These are phyloP conservation scores for Nomada hirtipes DNA, from an alignment of 2,888 invertebrate species.

Conservation along the genomic window DNA sequence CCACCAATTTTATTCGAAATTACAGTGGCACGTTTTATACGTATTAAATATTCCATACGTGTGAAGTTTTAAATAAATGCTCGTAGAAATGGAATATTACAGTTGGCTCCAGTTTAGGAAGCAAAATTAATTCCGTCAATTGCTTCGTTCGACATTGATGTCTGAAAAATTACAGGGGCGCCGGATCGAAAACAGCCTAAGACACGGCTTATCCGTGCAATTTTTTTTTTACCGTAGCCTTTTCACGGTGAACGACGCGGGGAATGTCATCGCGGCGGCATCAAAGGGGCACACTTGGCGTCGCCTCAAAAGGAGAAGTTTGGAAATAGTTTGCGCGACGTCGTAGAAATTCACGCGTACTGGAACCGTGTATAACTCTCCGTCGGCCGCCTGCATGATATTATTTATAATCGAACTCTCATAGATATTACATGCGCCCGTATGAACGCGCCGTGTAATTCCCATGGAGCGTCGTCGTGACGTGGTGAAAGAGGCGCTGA, in stretches of 20 bases:
- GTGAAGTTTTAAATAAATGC: too few relatives aligned
- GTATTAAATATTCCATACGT: too few relatives aligned
- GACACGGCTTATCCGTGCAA: neutral
- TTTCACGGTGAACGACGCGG: too few relatives aligned
- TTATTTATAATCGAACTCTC: conserved; percentile 43
- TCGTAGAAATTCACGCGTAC: conserved; percentile 6
- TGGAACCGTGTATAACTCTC: neutral
- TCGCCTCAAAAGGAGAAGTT: conserved; percentile 18
- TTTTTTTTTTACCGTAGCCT: neutral
- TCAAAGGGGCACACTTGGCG: conserved; percentile 21
- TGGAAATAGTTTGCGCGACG: conserved; percentile 36
- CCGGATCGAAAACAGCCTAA: neutral
- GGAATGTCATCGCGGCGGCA: conserved; percentile 1
- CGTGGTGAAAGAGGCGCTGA: conserved; percentile 1
- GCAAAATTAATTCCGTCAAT: too few relatives aligned
- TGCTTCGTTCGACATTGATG: too few relatives aligned
- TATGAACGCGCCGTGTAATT: conserved; percentile 9
- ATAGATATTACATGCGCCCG: conserved; percentile 5
- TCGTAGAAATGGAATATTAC: too few relatives aligned
- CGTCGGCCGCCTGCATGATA: neutral
- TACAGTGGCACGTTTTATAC: too few relatives aligned
- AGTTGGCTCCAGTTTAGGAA: too few relatives aligned
- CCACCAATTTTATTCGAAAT: too few relatives aligned
- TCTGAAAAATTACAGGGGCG: neutral
- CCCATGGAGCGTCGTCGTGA: conserved; percentile 12